Evolutionary conservation across 2,113 vertebrate genomes (phyloP), one percentile per base, ranked within the genome.

Genomic region (Dasyornis broadbenti): DNA sequence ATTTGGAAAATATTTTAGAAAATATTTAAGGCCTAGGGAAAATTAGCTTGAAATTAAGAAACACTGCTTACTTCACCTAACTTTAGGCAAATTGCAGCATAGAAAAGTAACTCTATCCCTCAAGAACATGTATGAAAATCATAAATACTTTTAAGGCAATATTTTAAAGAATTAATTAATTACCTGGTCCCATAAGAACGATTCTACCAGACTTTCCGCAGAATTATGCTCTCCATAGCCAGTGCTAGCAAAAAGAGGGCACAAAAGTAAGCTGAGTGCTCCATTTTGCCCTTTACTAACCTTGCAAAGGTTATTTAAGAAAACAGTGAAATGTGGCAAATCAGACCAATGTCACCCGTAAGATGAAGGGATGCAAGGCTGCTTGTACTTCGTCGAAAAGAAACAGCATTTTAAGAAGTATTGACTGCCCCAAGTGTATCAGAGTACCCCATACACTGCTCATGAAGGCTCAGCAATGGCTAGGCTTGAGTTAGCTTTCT

Each of bases 301-400:
- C 59, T 47, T 68, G 40, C 12, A 73, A 65, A 69, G 6, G 21
- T 69, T 6, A 4, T 21, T 65, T 59, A 45, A 52, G 12, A 57
- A 83, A 73, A 63, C 11, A 28, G 10, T 11, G 23, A 37, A 64
- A 47, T 11, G 37, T 7, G 40, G 13, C 15, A 44, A 61, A 57
- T 39, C 35, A 68, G 31, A 8, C 21, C 17, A 64, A 68, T 2
- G 1, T 2, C 22, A 68, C 6, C 24, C 24, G 1, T 28, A 63
- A 57, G 31, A 90, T 18, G 50, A 72, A 65, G 0, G 1, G 23
- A 60, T 31, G 15, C 26, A 57, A 83, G 27, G 14, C 10, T 0
- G 0, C 12, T 76, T 60, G 53, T 37, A 53, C 6, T 57, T 66
- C 28, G 54, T 9, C 0, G 0, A 45, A 92, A 93, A 89, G 2